These are phyloP conservation scores for Lacanobia oleracea DNA, from an alignment of 2,888 invertebrate species.

Conservation along the genomic window DNA sequence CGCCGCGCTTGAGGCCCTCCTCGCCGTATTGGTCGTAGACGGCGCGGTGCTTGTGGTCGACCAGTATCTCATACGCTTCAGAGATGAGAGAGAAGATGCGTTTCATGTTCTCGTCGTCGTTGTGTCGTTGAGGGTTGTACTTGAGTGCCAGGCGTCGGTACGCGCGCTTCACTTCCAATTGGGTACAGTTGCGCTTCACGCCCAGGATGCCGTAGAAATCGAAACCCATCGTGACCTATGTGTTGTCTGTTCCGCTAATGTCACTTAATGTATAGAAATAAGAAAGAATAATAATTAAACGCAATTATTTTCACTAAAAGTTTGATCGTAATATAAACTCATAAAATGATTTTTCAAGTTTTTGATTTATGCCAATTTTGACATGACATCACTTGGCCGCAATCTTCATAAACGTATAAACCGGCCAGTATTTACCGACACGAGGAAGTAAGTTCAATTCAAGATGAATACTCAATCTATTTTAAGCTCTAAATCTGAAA, in stretches of 20 bases:
- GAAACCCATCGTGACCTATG: constrained; percentile 89
- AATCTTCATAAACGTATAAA: not conserved
- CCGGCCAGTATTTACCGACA: constrained; percentile 10
- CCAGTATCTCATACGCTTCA: constrained; percentile 95
- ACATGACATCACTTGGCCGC: not conserved
- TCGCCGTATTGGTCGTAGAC: constrained; percentile 98
- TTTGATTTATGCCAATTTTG: constrained; percentile 17
- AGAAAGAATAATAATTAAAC: constrained; percentile 5
- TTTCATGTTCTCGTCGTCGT: constrained; percentile 84
- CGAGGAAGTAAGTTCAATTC: not conserved
- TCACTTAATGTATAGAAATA: constrained; percentile 6
- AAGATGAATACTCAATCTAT: not conserved
- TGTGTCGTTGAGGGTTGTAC: constrained; percentile 91
- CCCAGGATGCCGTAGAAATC: constrained; percentile 95
- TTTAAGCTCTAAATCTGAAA: not conserved
- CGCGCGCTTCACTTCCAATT: constrained; percentile 93
- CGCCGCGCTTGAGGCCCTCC: constrained; percentile 95
- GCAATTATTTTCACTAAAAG: not conserved
- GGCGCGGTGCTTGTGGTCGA: constrained; percentile 92
- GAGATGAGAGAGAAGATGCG: constrained; percentile 92
- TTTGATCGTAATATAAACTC: not conserved
- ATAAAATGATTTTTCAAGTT: not conserved
- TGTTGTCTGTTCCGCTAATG: constrained; percentile 1
- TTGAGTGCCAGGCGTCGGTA: constrained; percentile 90
- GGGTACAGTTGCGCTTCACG: constrained; percentile 91